phyloP scores from a whole-genome alignment of 2,888 invertebrate species.

The Coleophora deauratella region DNA sequence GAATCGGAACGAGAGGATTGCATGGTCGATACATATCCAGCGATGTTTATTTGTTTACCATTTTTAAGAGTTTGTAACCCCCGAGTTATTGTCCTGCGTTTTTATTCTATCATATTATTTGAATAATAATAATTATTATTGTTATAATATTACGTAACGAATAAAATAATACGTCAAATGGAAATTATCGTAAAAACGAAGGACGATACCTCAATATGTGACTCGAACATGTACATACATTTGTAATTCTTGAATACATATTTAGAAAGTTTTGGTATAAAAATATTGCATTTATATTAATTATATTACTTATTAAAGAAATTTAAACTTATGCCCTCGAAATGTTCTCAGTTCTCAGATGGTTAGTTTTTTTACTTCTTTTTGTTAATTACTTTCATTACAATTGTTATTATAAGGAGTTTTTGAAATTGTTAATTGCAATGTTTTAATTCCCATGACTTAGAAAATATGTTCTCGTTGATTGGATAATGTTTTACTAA shows the following conservation, averaged over 20 bases:
- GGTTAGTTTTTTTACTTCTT: slow-evolving; percentile 59
- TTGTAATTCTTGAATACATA: slow-evolving; percentile 58
- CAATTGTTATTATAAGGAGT: slow-evolving; percentile 72
- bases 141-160: too few species aligned
- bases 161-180: too few species aligned
- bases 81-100: too few species aligned
- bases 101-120: too few species aligned
- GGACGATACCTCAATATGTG: too few species aligned
- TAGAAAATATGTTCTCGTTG: slow-evolving; percentile 14
- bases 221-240: slow-evolving; percentile 55
- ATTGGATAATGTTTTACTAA: slow-evolving; percentile 18
- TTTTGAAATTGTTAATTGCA: slow-evolving; percentile 64
- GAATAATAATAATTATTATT: too few species aligned
- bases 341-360: slow-evolving; percentile 64
- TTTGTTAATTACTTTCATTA: slow-evolving; percentile 58
- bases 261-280: slow-evolving; percentile 57
- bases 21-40: slow-evolving; percentile 14
- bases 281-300: slow-evolving; percentile 64
- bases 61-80: slow-evolving; percentile 12
- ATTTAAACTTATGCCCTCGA: slow-evolving; percentile 45
- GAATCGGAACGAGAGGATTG: slow-evolving; percentile 38
- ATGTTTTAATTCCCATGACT: slow-evolving; percentile 10
- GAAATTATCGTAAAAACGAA: too few species aligned
- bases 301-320: slow-evolving; percentile 39
- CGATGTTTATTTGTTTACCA: slow-evolving; percentile 6